Evolutionary conservation across 2,797 vertebrate species (phyloP).

Genomic region (Ambastaia sidthimunki): DNA sequence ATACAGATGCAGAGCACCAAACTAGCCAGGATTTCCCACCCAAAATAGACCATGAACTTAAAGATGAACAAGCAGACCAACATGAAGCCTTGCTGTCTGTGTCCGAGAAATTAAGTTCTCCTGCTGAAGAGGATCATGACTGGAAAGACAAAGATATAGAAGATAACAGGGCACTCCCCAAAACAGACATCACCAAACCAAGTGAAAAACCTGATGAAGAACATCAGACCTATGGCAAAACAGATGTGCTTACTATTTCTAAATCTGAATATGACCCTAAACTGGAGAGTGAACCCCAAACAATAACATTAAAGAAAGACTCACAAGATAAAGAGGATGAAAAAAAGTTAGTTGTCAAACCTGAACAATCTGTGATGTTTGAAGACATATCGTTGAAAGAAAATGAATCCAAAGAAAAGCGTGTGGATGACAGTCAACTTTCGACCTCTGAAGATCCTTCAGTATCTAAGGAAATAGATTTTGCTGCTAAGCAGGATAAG

Average conservation of each 20-base stretch:
- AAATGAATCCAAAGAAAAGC: conserved; percentile 18
- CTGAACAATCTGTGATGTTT: conserved; percentile 13
- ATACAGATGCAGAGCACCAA: neutral
- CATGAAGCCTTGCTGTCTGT: neutral
- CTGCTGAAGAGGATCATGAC: conserved; percentile 11
- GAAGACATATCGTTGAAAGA: conserved; percentile 12
- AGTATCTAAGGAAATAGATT: neutral
- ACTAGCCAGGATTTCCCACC: conserved; percentile 12
- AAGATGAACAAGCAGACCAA: conserved; percentile 32
- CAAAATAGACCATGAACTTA: conserved; percentile 31
- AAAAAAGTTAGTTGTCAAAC: conserved; percentile 57
- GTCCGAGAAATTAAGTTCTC: conserved; percentile 35
- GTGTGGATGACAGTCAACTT: conserved; percentile 7
- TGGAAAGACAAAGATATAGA: conserved; percentile 54
- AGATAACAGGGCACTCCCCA: conserved; percentile 52
- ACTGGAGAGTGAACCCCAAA: neutral
- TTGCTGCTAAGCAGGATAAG: conserved; percentile 19
- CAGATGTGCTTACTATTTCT: neutral
- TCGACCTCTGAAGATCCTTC: conserved; percentile 8
- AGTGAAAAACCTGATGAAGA: conserved; percentile 8
- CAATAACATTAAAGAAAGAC: conserved; percentile 48
- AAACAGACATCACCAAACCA: neutral
- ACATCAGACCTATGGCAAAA: conserved; percentile 11
- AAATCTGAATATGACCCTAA: conserved; percentile 12
- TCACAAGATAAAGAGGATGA: conserved; percentile 60